phyloP scores from a whole-genome alignment of 2,797 vertebrate species.

The Artibeus jamaicensis region DNA sequence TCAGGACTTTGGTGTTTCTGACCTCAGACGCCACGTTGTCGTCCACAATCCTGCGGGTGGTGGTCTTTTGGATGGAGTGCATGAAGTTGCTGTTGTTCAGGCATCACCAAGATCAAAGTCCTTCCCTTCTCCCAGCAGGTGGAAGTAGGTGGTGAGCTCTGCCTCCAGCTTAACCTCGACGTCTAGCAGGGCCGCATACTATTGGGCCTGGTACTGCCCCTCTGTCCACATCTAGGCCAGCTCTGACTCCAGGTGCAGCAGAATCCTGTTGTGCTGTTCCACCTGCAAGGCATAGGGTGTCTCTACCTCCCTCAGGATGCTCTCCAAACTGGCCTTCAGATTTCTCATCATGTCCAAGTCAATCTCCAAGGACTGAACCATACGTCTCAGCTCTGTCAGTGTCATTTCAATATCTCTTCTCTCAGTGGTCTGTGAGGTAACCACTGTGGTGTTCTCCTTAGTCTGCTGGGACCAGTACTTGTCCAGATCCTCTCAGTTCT shows the following conservation, averaged over 20 bases:
- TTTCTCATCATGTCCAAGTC: conserved; percentile 87
- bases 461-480: conserved; percentile 92
- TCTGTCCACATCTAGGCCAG: background rate
- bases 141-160: background rate
- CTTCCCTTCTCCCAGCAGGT: background rate
- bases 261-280: background rate
- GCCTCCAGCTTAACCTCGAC: background rate
- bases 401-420: conserved; percentile 85
- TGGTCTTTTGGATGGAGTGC: background rate
- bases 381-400: conserved; percentile 87
- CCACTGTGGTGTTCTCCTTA: conserved; percentile 87
- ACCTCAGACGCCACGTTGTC: background rate
- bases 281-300: background rate
- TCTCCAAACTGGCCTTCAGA: background rate
- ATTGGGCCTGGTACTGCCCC: background rate
- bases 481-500: conserved; percentile 92
- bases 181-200: background rate
- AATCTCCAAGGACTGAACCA: conserved; percentile 89
- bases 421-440: conserved; percentile 86
- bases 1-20: background rate
- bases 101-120: background rate
- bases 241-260: background rate
- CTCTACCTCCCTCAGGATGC: background rate
- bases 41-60: background rate
- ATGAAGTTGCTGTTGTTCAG: background rate